Base-by-base conservation (phyloP, 2,888 invertebrate species). In the Xestia sexstrigata region DNA sequence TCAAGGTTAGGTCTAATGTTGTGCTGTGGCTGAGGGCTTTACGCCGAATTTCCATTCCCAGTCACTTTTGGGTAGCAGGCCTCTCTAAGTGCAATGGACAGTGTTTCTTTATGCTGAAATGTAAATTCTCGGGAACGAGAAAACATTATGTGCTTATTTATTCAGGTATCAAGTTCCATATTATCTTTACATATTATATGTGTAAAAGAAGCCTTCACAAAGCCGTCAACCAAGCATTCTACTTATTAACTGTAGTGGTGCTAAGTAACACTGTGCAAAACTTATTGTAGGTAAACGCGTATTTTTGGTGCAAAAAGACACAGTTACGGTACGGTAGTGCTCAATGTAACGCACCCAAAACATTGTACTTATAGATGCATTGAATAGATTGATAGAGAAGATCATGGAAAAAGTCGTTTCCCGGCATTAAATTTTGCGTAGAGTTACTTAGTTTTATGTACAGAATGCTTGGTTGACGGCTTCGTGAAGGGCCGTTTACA, bases 1-100 rank as follows among this genome's bases (percentile, higher is more conserved):
- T 85, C 78, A 87, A 83, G 88, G 87, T 68, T n/a, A 71, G 58
- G n/a, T 52, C 74, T 73, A 70, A 58, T 73, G 70, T 71, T 75
- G 70, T 63, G 60, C 62, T 60, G 20, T 71, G 70, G 45, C 58
- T 63, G 52, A 60, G 35, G 65, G 62, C 72, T 76, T 71, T 52
- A 58, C 49, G 62, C 58, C 47, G 42, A 58, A 76, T 69, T 75
- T 72, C 26, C 62, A 76, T 62, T 84, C 77, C n/a, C 49, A 76
- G 67, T 47, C 13, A 74, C 45, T 74, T 81, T 77, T 52, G 0
- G 30, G 6, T 13, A 58, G 9, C 26, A 26, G 52, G 42, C 45
- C 17, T 35, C 13, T 55, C 15, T 23, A 11, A 55, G 17, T 42
- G 62, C 13, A 78, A 71, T 60, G n/a, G 45, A 26, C 11, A 47